Evolutionary conservation across 2,797 vertebrate genomes (phyloP).

Genomic region (Buceros bicornis): DNA sequence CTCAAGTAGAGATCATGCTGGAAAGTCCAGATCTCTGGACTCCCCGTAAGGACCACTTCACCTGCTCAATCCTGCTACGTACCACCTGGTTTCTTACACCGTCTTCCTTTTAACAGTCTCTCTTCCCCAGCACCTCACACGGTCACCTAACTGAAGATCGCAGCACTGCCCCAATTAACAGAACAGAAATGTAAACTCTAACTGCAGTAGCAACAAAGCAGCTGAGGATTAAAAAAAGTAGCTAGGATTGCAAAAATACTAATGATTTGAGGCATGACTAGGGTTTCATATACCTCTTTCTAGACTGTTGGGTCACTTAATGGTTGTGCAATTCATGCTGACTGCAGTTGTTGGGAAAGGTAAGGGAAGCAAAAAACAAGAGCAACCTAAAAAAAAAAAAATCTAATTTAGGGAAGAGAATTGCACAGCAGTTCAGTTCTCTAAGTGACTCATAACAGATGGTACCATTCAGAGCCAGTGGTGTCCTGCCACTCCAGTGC

Average conservation of each 20-base stretch:
- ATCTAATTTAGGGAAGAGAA: not conserved
- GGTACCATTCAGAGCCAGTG: not conserved
- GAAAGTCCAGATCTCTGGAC: not conserved
- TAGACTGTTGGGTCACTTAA: slow-evolving; percentile 3
- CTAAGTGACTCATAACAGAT: not conserved
- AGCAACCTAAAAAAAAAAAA: slow-evolving; percentile 38
- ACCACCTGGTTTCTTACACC: not conserved
- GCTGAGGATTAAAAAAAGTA: not conserved
- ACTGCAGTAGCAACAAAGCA: not conserved
- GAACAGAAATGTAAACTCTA: not conserved
- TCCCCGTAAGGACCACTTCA: not conserved
- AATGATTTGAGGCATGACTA: not conserved
- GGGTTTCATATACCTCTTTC: not conserved
- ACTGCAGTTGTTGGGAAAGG: slow-evolving; percentile 51
- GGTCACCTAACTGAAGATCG: not conserved
- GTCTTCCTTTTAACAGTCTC: not conserved
- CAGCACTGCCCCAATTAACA: not conserved
- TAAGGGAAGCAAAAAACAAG: not conserved
- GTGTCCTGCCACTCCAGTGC: not conserved
- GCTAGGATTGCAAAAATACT: slow-evolving; percentile 33
- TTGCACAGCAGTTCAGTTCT: not conserved
- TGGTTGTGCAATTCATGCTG: slow-evolving; percentile 26
- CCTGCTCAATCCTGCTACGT: not conserved
- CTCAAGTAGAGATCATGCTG: not conserved
- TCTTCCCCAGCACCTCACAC: not conserved